Base-by-base conservation (phyloP, 2,888 invertebrate genomes). In the Hartigia nigra region DNA sequence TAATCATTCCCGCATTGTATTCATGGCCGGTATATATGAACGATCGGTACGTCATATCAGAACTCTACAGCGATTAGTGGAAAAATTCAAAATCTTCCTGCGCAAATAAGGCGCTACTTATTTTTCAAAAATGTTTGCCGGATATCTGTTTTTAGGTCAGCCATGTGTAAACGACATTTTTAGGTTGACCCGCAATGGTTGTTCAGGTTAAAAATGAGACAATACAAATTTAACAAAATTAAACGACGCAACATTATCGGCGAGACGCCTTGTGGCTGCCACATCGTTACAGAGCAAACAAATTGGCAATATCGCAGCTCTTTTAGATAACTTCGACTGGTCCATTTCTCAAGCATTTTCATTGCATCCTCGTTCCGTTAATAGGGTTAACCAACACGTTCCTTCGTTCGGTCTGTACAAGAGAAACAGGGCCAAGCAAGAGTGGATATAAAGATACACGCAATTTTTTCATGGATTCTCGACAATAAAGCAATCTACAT, bases 81-180 rank as follows among this genome's bases (percentile, higher is more conserved):
- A 39, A 23, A 23, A 39, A 39, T 39, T 39, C 14, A 39, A 39
- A 39, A 39, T 23, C 39, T 39, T 39, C 39, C 39, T 39, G 23
- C 39, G 75, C 72, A 72, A 31, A 72, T 74, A 31, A 74, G 75
- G 5, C 75, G 75, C 32, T 34, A 75, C 12, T 75, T 34, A 36
- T 34, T 75, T 75, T 75, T 75, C 12, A 12, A 23, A 37, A 75
- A 0, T 75, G 37, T 35, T n/a, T 75, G 14, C 32, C 12, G 4
- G 12, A 14, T 14, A 0, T 70, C 31, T 31, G 31, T 70, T 31
- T 72, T 72, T 12, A 32, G 72, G 72, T 12, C 72, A 14, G 14
- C 12, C 72, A 12, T 5, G n/a, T 9, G 11, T 1, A n/a, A 39
- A 14, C 39, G 14, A 39, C 4, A 4, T 39, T 55, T 23, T 55